phyloP scores from a whole-genome alignment of 2,113 vertebrate genomes.

The Penelope pileata region DNA sequence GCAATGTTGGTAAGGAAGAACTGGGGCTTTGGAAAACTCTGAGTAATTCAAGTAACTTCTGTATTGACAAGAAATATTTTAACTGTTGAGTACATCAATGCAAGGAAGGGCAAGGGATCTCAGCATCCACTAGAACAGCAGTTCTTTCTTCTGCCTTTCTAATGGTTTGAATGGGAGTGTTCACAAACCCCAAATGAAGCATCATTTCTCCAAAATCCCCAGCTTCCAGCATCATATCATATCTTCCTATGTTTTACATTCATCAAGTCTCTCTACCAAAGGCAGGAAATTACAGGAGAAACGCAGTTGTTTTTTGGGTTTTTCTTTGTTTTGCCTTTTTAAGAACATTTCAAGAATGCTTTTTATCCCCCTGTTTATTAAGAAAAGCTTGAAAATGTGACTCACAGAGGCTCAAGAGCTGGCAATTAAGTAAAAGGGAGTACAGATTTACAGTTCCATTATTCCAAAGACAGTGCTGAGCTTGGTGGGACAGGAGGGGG shows the following conservation, averaged over 20 bases:
- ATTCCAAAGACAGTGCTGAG: neutral
- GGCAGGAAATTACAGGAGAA: neutral
- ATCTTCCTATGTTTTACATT: neutral
- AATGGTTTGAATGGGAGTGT: neutral
- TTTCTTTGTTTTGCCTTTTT: conserved; percentile 1
- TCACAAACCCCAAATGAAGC: neutral
- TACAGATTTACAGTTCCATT: neutral
- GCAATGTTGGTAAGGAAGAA: neutral
- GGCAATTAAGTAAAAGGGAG: neutral
- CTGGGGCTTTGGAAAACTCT: neutral
- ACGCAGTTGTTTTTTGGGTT: neutral
- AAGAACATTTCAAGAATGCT: neutral
- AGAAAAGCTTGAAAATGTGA: conserved; percentile 3
- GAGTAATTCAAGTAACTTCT: neutral
- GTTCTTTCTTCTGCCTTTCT: neutral
- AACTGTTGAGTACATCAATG: neutral
- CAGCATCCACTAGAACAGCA: neutral
- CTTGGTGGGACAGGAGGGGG: neutral
- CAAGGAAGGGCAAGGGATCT: neutral
- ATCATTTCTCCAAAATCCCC: neutral
- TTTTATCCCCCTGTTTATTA: neutral
- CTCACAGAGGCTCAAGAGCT: neutral
- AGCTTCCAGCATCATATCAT: neutral
- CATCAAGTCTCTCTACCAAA: neutral
- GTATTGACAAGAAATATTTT: neutral